Evolutionary conservation across 2,888 invertebrate genomes (phyloP).

Genomic region (Pimpla rufipes): DNA sequence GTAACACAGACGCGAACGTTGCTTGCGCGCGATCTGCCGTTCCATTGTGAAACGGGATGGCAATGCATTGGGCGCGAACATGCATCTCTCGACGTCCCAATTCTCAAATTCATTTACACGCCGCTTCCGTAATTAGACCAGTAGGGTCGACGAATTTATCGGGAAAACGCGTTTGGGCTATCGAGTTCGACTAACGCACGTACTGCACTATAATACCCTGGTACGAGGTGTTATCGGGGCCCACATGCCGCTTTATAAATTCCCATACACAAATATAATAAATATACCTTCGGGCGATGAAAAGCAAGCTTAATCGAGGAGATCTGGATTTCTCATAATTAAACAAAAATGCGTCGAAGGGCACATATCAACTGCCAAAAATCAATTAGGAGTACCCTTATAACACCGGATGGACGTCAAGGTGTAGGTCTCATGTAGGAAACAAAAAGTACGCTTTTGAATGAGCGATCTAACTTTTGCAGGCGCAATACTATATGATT

Average conservation of each 20-base stretch:
- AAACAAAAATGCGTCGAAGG: not conserved
- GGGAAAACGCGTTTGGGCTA: slow-evolving; percentile 39
- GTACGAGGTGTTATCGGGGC: slow-evolving; percentile 30
- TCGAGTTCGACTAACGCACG: slow-evolving; percentile 20
- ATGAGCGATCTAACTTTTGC: too few relatives aligned
- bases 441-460: too few relatives aligned
- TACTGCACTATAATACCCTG: slow-evolving; percentile 16
- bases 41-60: slow-evolving; percentile 36
- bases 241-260: slow-evolving; percentile 28
- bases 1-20: slow-evolving; percentile 30
- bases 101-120: slow-evolving; percentile 56
- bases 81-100: slow-evolving; percentile 40
- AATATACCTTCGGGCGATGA: not conserved
- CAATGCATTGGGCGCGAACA: slow-evolving; percentile 31
- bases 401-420: too few relatives aligned
- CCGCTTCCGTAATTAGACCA: slow-evolving; percentile 29
- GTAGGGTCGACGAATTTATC: slow-evolving; percentile 39
- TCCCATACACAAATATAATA: not conserved
- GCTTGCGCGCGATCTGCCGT: not conserved
- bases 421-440: too few relatives aligned
- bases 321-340: not conserved
- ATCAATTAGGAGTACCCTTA: too few relatives aligned
- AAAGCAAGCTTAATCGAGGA: not conserved
- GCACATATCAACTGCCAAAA: too few relatives aligned
- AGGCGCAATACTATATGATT: too few relatives aligned